A percentile compares a stretch with the other conserved stretches of the same genome.
Evolutionary conservation across 2,113 vertebrate genomes (phyloP).

Genomic region (Pedetes capensis): DNA sequence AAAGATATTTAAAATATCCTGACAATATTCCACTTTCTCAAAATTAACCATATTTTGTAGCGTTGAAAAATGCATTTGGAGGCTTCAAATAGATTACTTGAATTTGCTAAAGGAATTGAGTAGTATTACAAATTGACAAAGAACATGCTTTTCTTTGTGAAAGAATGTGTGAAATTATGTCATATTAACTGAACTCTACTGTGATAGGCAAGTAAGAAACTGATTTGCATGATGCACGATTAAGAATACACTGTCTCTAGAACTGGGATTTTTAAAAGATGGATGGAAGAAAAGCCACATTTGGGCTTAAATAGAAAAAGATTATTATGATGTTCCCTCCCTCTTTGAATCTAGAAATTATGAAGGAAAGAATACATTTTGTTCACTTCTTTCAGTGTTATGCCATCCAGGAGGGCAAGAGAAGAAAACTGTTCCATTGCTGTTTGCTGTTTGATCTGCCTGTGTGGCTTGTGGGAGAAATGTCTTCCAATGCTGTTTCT

Average conservation of each 20-base stretch:
- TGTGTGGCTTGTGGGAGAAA: background rate
- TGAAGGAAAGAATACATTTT: background rate
- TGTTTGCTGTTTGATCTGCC: background rate
- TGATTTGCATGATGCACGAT: background rate
- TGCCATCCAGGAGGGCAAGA: background rate
- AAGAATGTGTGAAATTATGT: slow-evolving; percentile 35
- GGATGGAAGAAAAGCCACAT: background rate
- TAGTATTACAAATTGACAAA: slow-evolving; percentile 55
- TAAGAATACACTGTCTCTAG: background rate
- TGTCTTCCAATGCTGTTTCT: background rate
- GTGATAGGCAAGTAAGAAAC: background rate
- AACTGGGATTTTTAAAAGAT: background rate
- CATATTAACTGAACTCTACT: slow-evolving; percentile 20
- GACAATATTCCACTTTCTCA: slow-evolving; percentile 42
- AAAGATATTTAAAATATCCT: slow-evolving; percentile 47
- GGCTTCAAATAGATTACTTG: background rate
- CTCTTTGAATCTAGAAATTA: slow-evolving; percentile 12
- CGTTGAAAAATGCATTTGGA: slow-evolving; percentile 10
- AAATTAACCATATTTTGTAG: background rate
- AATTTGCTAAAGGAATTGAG: slow-evolving; percentile 49
- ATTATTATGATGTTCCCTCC: background rate
- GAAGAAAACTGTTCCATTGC: background rate
- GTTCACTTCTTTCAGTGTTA: background rate
- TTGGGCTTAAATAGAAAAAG: background rate
- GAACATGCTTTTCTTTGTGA: slow-evolving; percentile 50